Conservation (phyloP, 2,888 invertebrate genomes). For the Campoplex capitator region DNA sequence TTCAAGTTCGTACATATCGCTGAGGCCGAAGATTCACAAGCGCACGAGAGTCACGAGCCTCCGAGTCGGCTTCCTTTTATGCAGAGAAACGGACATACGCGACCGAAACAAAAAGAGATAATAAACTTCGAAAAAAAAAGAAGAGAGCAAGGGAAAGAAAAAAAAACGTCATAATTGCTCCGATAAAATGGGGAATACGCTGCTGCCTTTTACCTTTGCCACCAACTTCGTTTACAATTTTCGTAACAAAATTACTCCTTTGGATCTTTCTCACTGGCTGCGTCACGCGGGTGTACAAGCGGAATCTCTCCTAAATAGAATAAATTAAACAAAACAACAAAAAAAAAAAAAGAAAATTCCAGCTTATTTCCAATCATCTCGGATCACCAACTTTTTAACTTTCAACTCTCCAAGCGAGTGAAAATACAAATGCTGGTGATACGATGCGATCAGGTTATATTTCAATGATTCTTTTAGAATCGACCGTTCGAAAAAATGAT, state of each 20-base stretch:
- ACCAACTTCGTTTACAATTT: constrained; percentile 29
- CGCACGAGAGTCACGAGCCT: constrained; percentile 66
- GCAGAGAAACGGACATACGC: constrained; percentile 35
- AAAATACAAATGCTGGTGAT: no score
- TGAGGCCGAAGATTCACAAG: constrained; percentile 45
- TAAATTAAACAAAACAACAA: no score
- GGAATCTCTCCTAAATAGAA: no score
- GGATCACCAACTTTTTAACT: no score
- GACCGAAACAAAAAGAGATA: constrained; percentile 35
- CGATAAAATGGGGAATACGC: constrained; percentile 36
- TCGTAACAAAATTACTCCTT: constrained; percentile 18
- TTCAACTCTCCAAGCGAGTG: no score
- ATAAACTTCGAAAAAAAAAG: not conserved
- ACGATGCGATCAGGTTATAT: no score
- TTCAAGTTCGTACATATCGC: constrained; percentile 14
- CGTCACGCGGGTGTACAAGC: no score
- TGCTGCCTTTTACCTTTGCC: not conserved
- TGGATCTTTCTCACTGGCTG: constrained; percentile 3
- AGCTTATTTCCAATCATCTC: no score
- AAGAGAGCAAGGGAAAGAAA: not conserved
- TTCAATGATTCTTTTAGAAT: no score
- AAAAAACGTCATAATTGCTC: constrained; percentile 49
- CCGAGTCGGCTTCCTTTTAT: constrained; percentile 60
- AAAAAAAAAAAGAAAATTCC: no score
- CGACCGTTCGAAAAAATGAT: no score